Evolutionary conservation across 2,797 vertebrate species (phyloP).

Genomic region (Sitta carolinensis): DNA sequence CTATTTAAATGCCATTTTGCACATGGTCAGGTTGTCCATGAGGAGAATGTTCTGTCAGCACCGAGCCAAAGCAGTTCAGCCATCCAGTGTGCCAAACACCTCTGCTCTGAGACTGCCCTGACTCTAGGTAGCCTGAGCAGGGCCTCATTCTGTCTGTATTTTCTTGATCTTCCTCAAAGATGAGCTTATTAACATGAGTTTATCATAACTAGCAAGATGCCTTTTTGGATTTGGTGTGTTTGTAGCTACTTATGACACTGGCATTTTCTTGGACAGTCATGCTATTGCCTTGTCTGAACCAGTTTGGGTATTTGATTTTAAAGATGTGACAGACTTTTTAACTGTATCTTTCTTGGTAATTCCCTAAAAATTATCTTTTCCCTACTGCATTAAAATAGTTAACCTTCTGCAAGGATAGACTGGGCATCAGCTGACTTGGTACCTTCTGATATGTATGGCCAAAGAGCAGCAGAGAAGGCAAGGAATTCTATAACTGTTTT

Average conservation of each 20-base stretch:
- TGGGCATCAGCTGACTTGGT: not conserved
- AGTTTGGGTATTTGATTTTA: not conserved
- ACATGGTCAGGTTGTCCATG: fast-evolving
- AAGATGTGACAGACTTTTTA: not conserved
- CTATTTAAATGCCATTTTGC: not conserved
- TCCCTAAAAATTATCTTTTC: not conserved
- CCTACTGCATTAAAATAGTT: not conserved
- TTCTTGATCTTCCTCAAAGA: not conserved
- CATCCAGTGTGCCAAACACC: not conserved
- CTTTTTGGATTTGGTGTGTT: not conserved
- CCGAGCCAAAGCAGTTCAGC: not conserved
- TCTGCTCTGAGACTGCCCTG: not conserved
- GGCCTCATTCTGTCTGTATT: not conserved
- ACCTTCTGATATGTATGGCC: not conserved
- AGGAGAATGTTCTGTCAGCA: not conserved
- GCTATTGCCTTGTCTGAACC: not conserved
- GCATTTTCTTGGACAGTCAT: not conserved
- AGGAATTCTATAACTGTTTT: not conserved
- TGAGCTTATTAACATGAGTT: not conserved
- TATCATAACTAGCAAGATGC: not conserved
- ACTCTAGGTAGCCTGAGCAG: not conserved
- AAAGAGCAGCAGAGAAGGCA: not conserved
- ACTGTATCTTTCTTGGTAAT: not conserved
- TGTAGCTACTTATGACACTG: not conserved
- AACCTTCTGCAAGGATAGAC: not conserved